These are phyloP conservation scores for Hyles lineata DNA, from an alignment of 2,888 invertebrate genomes.

Conservation along the genomic window DNA sequence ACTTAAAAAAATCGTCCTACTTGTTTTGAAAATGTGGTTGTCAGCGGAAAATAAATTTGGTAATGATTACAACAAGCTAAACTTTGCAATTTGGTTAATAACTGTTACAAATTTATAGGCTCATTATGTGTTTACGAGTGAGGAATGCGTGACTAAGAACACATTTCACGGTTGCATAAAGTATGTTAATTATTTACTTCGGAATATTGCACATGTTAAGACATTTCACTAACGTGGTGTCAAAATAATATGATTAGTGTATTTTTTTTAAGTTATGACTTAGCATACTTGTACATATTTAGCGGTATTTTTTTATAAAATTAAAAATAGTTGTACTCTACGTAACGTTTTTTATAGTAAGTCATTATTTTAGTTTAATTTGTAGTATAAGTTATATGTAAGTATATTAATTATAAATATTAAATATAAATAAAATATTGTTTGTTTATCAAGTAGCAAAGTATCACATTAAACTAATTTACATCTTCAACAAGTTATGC, in stretches of 20 bases:
- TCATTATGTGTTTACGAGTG: constrained; percentile 14
- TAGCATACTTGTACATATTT: background rate
- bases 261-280: background rate
- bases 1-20: background rate
- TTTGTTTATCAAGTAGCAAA: background rate
- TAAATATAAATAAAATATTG: too few species aligned
- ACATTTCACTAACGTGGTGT: background rate
- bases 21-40: background rate
- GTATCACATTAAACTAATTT: background rate
- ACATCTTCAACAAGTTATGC: background rate
- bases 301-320: too few species aligned
- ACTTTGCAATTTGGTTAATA: constrained; percentile 9
- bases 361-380: background rate
- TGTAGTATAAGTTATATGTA: too few species aligned
- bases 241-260: background rate
- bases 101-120: constrained; percentile 14
- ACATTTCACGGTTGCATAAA: constrained; percentile 25
- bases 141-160: constrained; percentile 26
- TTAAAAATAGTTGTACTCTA: background rate
- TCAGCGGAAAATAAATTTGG: background rate
- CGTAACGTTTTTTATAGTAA: background rate
- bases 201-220: background rate
- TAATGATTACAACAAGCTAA: constrained; percentile 7
- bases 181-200: constrained; percentile 26
- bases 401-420: too few species aligned